These are phyloP conservation scores for Limnephilus marmoratus DNA, from an alignment of 2,888 invertebrate species.

Conservation along the genomic window DNA sequence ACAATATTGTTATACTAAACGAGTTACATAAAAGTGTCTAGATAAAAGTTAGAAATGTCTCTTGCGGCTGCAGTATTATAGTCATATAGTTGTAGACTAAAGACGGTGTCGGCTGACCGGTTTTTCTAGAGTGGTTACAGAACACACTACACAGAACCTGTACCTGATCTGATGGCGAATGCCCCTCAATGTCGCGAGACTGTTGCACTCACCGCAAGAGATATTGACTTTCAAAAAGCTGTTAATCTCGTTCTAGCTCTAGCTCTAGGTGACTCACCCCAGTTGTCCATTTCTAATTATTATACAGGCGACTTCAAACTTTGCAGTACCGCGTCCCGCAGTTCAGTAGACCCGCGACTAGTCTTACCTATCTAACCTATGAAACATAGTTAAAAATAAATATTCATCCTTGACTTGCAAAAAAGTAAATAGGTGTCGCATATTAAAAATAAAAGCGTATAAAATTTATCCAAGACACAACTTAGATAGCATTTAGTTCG, in stretches of 20 bases:
- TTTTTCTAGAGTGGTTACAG: background rate
- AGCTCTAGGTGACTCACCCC: background rate
- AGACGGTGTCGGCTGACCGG: background rate
- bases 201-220: background rate
- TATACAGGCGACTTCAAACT: background rate
- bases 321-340: background rate
- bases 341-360: too few species aligned
- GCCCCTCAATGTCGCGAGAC: background rate
- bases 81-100: background rate
- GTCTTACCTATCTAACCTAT: too few species aligned
- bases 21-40: background rate
- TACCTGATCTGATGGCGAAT: background rate
- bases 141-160: background rate
- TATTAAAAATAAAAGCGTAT: too few species aligned
- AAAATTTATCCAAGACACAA: too few species aligned
- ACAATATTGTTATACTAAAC: too few species aligned
- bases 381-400: too few species aligned
- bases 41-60: background rate
- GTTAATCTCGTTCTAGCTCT: background rate
- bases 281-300: background rate
- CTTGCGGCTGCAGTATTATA: background rate
- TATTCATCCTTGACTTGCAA: too few species aligned
- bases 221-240: background rate
- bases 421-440: too few species aligned
- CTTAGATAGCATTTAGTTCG: too few species aligned